Base-by-base conservation (phyloP, 92 coral and sea anemone species). In the Meandrina meandrites region DNA sequence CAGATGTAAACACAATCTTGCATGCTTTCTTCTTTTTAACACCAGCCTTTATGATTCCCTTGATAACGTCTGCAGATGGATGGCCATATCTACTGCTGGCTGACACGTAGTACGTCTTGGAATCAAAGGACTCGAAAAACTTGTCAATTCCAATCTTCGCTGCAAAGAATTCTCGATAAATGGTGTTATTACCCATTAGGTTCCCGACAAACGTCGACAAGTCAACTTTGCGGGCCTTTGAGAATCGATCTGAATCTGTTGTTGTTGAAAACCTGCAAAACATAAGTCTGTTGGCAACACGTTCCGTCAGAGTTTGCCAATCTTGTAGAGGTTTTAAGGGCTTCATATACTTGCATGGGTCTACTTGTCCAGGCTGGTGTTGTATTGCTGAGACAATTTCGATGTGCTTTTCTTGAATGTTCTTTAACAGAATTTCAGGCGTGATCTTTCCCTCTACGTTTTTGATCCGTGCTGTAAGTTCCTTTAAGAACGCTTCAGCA, bases 31-130 rank as follows among this genome's bases (percentile, higher is more conserved):
- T 80, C 84, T 42, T 80, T 37, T 80, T 64, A 14, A 80, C 75
- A 35, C 75, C 84, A 34, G 84, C 84, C 35, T 80, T 66, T 60
- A 80, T 80, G 74, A 80, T 80, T 22, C 84, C 84, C 51, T 80
- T 80, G 53, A 80, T 62, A 53, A 80, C 84, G 22, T 21, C 53
- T 28, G 84, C 31, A 3, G 75, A 80, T 3, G 84, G 84, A 27
- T 80, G 84, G 13, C 24, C 45, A 62, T 80, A 80, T 60, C 35
- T 37, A 35, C 75, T 57, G 16, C 36, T 17, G 16, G 84, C 84
- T 34, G 84, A 60, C 47, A 80, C 70, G 37, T 80, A 80, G 56
- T 80, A 80, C 1, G 84, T 80, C 42, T 80, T 80, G 74, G 84
- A 67, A 37, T 80, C 75, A 17, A 80, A 80, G 35, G 75, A 80